A percentile compares a stretch with the other conserved stretches of the same genome.
phyloP scores from a whole-genome alignment of 1,140 invertebrate species.

The Homarus americanus region DNA sequence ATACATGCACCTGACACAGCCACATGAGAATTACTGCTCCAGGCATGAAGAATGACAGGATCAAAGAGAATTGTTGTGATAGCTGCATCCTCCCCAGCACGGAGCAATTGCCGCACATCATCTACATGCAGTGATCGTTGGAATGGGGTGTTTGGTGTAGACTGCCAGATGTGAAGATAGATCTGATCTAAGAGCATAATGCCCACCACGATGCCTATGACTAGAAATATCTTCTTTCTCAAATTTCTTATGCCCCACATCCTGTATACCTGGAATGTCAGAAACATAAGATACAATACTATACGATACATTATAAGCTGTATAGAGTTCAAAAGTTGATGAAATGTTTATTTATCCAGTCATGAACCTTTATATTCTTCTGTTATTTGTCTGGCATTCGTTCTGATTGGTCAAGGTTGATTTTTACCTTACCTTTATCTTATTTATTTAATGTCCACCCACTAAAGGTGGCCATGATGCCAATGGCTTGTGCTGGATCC shows the following conservation, averaged over 20 bases:
- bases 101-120: conserved; percentile 58
- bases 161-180: conserved; percentile 59
- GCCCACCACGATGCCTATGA: conserved; percentile 39
- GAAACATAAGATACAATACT: not conserved
- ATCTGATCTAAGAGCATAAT: conserved; percentile 56
- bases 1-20: conserved; percentile 56
- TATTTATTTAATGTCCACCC: too few species aligned
- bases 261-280: not conserved
- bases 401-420: too few species aligned
- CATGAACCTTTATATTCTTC: too few species aligned
- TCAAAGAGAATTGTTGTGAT: conserved; percentile 65
- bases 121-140: conserved; percentile 60
- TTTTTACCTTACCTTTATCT: too few species aligned
- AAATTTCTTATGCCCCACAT: conserved; percentile 47
- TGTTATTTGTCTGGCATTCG: too few species aligned
- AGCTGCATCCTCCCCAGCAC: conserved; percentile 38
- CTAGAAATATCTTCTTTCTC: conserved; percentile 37
- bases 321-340: too few species aligned
- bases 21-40: conserved; percentile 49
- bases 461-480: too few species aligned
- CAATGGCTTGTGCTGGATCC: too few species aligned
- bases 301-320: too few species aligned
- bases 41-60: conserved; percentile 63
- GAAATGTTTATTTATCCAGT: too few species aligned
- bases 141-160: conserved; percentile 38